Percentiles rank a stretch among this genome's conserved stretches.
These are phyloP conservation scores for Lutjanus campechanus DNA, from an alignment of 2,797 vertebrate genomes.

Conservation along the genomic window DNA sequence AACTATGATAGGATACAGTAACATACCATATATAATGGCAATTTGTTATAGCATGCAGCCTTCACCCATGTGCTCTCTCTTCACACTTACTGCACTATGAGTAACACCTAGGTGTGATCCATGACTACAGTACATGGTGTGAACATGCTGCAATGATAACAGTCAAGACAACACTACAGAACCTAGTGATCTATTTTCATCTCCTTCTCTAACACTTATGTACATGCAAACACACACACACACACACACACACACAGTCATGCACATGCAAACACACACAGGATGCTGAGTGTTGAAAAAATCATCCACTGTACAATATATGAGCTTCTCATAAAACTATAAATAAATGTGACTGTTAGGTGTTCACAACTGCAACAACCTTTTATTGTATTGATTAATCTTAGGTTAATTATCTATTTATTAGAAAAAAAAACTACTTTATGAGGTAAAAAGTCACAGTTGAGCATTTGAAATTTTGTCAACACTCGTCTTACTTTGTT, in stretches of 20 bases:
- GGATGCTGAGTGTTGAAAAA: not conserved
- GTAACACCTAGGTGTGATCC: constrained; percentile 87
- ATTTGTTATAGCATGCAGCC: constrained; percentile 40
- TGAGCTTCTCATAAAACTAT: not conserved
- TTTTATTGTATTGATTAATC: too few relatives aligned
- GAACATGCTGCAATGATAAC: constrained; percentile 49
- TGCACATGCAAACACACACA: too few relatives aligned
- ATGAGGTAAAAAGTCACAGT: too few relatives aligned
- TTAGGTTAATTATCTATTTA: too few relatives aligned
- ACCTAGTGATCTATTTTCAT: not conserved
- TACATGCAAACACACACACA: not conserved
- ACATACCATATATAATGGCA: not conserved
- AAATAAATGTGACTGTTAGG: not conserved
- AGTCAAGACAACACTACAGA: constrained; percentile 14
- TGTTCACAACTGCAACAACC: not conserved
- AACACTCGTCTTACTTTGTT: not conserved
- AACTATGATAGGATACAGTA: constrained; percentile 12
- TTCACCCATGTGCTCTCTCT: constrained; percentile 54
- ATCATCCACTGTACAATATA: not conserved
- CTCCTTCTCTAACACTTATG: not conserved
- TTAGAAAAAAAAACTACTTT: too few relatives aligned
- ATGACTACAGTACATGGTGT: constrained; percentile 44
- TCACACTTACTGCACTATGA: constrained; percentile 54
- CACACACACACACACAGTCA: not conserved
- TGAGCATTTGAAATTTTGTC: not conserved